Base-by-base conservation (phyloP, 2,797 vertebrate genomes). In the Rhinophrynus dorsalis region DNA sequence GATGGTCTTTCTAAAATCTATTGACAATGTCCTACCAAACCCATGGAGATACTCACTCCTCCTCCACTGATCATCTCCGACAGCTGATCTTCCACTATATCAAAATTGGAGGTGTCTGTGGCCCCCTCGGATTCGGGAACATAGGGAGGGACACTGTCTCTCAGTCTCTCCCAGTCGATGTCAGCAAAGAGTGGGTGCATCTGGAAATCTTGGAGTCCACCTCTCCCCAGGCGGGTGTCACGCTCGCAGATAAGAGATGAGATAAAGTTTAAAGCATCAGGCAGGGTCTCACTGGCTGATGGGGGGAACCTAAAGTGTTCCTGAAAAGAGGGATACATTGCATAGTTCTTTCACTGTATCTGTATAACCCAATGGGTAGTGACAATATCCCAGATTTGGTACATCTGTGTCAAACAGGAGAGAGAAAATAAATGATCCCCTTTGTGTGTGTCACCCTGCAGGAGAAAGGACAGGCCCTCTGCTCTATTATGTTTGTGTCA, bases 41-140 rank as follows among this genome's bases (percentile, higher is more conserved):
- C n/a, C n/a, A n/a, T n/a, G 8, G 17, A 30, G 17, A 61, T 63
- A 71, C 20, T 64, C 76, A 81, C 81, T 75, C 79, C 80, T 24
- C 80, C 79, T 67, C 80, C 79, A 75, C 73, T 76, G 86, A 93
- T 90, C 90, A 86, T 90, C 78, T 92, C 86, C 75, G 87, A 92
- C 65, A 94, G 89, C 76, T 80, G 70, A 38, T 95, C 92, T 6
- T 94, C 93, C 56, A 93, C 81, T 45, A 95, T 77, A 18, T 95
- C 94, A 26, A 95, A 95, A 85, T 95, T 94, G 75, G 91, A 93
- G 1, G 94, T 95, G 79, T 95, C 93, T 0, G 92, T 91, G 70
- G 92, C 77, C 24, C 90, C 86, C 33, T 85, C 84, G 2, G 92
- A 89, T 40, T 92, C 90, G 0, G 93, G 92, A 1, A 82, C 75